Base-by-base conservation (phyloP, 2,113 vertebrate genomes). In the Oenanthe melanoleuca region DNA sequence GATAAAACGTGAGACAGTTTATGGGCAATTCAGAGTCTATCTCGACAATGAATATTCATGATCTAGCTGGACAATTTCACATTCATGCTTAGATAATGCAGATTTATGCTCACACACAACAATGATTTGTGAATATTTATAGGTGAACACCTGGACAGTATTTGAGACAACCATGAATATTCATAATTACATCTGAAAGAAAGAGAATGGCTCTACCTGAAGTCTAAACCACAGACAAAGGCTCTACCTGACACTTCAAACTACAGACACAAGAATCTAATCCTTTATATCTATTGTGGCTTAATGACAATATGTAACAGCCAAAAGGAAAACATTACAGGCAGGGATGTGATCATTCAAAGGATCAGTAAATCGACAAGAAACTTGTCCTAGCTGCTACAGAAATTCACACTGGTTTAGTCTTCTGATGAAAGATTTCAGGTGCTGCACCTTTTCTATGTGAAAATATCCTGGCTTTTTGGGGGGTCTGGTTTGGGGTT, bases 51-150 rank as follows among this genome's bases (percentile, higher is more conserved):
- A 95, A 94, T 97, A 97, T 95, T 96, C 96, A 95, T 91, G 19
- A 67, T 60, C 71, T 93, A 74, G 75, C 67, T 80, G 87, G 91
- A 78, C 72, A 92, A 95, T 97, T 97, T 94, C 89, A 95, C 79
- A 90, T 92, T 95, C 94, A 59, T 71, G 75, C 64, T 92, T 86
- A 92, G 95, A 93, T 93, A 95, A 94, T 74, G 57, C 50, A 96
- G 94, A 96, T 96, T 96, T 96, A 97, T 93, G 86, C 83, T 84
- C 61, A n/a, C 72, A 95, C 80, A 94, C 80, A 96, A 95, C 94
- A 96, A 91, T 91, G 94, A 80, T 86, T 95, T 96, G 69, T 93
- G 95, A 97, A 96, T 97, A 97, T 96, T 97, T 93, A 97, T 95
- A 81, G 82, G 29, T 3, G 5, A 95, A 87, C 96, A 96, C 96